Evolutionary conservation across 2,113 vertebrate species (phyloP).

Genomic region (Trogon melanurus): DNA sequence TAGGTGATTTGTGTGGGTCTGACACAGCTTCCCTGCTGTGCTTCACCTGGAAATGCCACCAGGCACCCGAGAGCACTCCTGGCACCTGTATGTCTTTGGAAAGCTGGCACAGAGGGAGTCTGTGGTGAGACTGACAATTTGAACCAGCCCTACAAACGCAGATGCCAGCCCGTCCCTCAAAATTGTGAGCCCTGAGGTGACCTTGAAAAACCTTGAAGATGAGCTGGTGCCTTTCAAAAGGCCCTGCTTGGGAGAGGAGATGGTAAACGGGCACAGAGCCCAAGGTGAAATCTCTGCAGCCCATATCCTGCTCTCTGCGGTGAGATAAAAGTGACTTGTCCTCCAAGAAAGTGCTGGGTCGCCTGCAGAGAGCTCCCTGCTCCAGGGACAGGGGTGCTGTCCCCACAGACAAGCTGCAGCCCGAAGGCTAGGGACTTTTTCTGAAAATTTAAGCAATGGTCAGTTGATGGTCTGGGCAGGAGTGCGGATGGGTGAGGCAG

Average conservation of each 20-base stretch:
- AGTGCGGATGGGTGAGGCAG: not conserved
- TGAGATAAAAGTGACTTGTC: not conserved
- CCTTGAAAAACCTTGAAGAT: not conserved
- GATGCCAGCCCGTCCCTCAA: rapidly evolving
- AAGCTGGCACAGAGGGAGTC: not conserved
- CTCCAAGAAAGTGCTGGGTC: not conserved
- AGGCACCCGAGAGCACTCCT: not conserved
- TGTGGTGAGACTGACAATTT: not conserved
- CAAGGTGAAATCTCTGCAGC: not conserved
- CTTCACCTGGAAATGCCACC: not conserved
- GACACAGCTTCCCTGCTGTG: not conserved
- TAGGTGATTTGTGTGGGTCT: not conserved
- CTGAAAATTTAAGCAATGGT: not conserved
- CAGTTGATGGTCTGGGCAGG: not conserved
- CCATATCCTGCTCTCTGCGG: not conserved
- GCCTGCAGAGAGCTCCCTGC: not conserved
- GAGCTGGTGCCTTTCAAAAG: not conserved
- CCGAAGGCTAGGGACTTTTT: not conserved
- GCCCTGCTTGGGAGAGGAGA: not conserved
- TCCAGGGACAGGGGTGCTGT: not conserved
- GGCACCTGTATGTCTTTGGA: not conserved
- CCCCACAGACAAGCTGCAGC: not conserved
- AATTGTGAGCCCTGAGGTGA: not conserved
- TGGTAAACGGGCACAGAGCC: not conserved
- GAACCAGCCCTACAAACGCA: not conserved